Evolutionary conservation across 2,888 invertebrate genomes (phyloP).

Genomic region (Cerceris ruficornis): DNA sequence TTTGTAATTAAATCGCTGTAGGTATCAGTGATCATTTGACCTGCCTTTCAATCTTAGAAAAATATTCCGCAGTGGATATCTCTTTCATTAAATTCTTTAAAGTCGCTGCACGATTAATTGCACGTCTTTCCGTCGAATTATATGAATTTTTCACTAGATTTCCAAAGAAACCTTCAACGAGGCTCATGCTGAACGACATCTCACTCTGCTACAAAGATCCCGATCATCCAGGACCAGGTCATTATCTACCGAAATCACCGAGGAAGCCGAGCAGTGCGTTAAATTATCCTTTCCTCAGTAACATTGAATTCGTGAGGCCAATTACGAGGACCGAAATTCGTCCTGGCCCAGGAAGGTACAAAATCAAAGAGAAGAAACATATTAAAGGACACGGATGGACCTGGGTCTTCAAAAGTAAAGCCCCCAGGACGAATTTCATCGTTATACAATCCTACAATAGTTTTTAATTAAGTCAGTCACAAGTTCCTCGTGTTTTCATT

Average conservation of each 20-base stretch:
- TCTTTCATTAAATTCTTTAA: slow-evolving; percentile 10
- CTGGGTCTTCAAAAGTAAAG: slow-evolving; percentile 64
- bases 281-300: slow-evolving; percentile 56
- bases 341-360: slow-evolving; percentile 68
- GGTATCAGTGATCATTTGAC: too few relatives aligned
- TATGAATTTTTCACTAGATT: slow-evolving; percentile 66
- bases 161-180: slow-evolving; percentile 79
- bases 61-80: too few relatives aligned
- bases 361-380: slow-evolving; percentile 16
- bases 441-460: slow-evolving; percentile 23
- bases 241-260: slow-evolving; percentile 73
- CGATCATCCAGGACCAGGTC: slow-evolving; percentile 83
- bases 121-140: not conserved
- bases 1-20: slow-evolving; percentile 20
- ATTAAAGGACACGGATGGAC: slow-evolving; percentile 66
- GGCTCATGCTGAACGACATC: slow-evolving; percentile 83
- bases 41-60: too few relatives aligned
- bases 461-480: slow-evolving; percentile 34
- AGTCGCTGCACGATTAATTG: slow-evolving; percentile 3
- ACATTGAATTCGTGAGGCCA: slow-evolving; percentile 38
- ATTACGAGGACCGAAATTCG: slow-evolving; percentile 8
- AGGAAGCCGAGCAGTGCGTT: slow-evolving; percentile 25
- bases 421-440: slow-evolving; percentile 40
- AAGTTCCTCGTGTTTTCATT: not conserved
- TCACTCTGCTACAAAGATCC: slow-evolving; percentile 82